Percentiles rank a stretch among this genome's conserved stretches.
Conservation (phyloP, 2,113 vertebrate species). For the Leptosomus discolor region DNA sequence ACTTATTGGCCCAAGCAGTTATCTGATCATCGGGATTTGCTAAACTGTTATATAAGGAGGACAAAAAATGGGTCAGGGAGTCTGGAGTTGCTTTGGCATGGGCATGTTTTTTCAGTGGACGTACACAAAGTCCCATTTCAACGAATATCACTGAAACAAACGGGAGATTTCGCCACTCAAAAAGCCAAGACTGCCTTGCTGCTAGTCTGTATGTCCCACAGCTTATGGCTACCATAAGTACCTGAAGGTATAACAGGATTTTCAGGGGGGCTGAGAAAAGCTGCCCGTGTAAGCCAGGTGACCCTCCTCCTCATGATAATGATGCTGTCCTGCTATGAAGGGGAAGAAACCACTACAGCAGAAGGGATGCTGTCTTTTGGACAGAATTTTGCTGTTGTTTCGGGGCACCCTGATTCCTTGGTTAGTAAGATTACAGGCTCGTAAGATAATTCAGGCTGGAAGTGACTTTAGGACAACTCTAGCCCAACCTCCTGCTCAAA, state of each 20-base stretch:
- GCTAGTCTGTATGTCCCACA: neutral
- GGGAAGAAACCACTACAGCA: neutral
- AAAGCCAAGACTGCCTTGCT: neutral
- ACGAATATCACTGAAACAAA: neutral
- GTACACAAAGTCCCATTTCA: neutral
- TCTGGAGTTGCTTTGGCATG: neutral
- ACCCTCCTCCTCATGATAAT: neutral
- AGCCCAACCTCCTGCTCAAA: neutral
- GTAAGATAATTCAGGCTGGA: neutral
- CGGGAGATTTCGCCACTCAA: neutral
- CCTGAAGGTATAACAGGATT: neutral
- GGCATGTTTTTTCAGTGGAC: neutral
- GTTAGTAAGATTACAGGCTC: neutral
- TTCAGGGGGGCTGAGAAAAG: neutral
- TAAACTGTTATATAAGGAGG: neutral
- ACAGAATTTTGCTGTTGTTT: neutral
- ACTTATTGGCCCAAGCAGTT: neutral
- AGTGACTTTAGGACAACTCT: rapidly evolving
- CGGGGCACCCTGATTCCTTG: neutral
- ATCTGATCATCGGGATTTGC: neutral
- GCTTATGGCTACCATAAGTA: neutral
- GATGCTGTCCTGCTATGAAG: neutral
- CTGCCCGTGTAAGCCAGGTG: neutral
- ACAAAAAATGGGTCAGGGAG: neutral
- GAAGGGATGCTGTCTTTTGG: neutral